These are phyloP conservation scores for Harpalus rufipes DNA, from an alignment of 2,888 invertebrate species.

Conservation along the genomic window DNA sequence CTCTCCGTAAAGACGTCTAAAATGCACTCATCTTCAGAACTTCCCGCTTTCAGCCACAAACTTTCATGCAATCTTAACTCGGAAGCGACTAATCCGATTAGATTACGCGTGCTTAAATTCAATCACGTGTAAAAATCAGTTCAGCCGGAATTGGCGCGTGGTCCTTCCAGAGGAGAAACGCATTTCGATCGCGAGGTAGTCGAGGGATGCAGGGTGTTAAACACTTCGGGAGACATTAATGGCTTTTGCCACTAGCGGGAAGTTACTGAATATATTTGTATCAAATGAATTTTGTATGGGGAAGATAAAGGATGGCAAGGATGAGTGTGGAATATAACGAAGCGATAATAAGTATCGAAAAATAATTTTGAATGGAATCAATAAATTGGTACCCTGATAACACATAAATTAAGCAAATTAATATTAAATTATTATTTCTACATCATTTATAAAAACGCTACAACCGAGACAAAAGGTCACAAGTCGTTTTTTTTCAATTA, in stretches of 20 bases:
- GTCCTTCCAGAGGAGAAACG: constrained; percentile 32
- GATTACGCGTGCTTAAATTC: constrained; percentile 50
- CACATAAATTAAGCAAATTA: too few relatives aligned
- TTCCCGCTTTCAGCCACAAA: constrained; percentile 35
- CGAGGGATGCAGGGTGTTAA: constrained; percentile 5
- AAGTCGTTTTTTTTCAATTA: too few relatives aligned
- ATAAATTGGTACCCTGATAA: too few relatives aligned
- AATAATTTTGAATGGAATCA: too few relatives aligned
- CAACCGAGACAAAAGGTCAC: too few relatives aligned
- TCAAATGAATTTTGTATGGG: constrained; percentile 7
- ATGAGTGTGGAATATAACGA: too few relatives aligned
- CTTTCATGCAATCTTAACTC: constrained; percentile 50
- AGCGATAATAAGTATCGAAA: too few relatives aligned
- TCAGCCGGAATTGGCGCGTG: background rate
- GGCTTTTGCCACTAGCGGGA: constrained; percentile 18
- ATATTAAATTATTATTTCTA: too few relatives aligned
- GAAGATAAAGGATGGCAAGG: too few relatives aligned
- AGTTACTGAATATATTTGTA: constrained; percentile 30
- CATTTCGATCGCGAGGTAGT: background rate
- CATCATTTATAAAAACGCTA: too few relatives aligned
- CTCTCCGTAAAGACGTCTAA: background rate
- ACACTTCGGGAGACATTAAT: constrained; percentile 14
- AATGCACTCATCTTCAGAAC: constrained; percentile 12
- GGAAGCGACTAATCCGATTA: constrained; percentile 41
- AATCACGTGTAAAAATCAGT: constrained; percentile 52